Evolutionary conservation across 2,888 invertebrate species (phyloP), one percentile per base, ranked within the genome.

Genomic region (Megamerina dolium): DNA sequence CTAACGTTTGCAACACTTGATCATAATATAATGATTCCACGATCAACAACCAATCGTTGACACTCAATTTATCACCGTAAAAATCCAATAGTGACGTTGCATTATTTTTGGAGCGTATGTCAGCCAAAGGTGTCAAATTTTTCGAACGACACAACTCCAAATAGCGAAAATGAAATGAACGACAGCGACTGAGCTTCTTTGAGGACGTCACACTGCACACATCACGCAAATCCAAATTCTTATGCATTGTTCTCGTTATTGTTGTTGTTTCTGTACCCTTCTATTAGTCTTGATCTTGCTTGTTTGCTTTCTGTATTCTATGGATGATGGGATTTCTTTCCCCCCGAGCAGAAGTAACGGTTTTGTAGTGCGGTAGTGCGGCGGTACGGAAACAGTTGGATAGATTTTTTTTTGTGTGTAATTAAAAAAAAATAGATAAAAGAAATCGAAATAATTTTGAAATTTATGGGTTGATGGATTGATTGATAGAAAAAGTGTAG

Each of bases 21-120:
- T 88, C 88, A 51, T 81, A 75, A 36, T 80, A 76, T 5, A 88
- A 68, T 0, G 87, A 83, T 55, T 83, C 83, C 37, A 85, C 69
- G 36, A 88, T 80, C 2, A 87, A 81, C 21, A 77, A 74, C 87
- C 87, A 88, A 52, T 88, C 87, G 48, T 77, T 79, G 48, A 83
- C 79, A 58, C 82, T 83, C 37, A 88, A 76, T 51, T 86, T 78
- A 60, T 88, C 87, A 38, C 82, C 84, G 51, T 78, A 79, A 56
- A 88, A 82, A 54, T 87, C 87, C 48, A 84, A 57, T 30, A 73
- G 67, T 37, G 78, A 74, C 14, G 75, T 76, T 42, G 74, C 74
- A 32, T 70, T 65, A 8, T 61, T 56, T 44, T 68, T 70, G 12
- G 56, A 48, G 27, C 66, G 67, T 10, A 71, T 59, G 16, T 67